These are phyloP conservation scores for Scarus forsteni DNA, from an alignment of 2,797 vertebrate genomes.

Conservation along the genomic window DNA sequence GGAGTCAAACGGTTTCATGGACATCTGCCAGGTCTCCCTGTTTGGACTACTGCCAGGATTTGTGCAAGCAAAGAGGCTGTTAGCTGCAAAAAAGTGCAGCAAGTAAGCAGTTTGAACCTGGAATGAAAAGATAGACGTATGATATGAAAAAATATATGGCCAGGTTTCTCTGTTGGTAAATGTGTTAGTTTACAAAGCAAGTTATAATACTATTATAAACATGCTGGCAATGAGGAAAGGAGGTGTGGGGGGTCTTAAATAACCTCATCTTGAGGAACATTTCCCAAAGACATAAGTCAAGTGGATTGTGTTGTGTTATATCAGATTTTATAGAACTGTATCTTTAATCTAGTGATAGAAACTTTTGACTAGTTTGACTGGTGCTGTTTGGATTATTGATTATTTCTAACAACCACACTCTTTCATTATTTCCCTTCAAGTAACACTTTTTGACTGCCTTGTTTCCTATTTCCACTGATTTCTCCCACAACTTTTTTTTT, in stretches of 20 bases:
- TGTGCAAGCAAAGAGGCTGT: conserved; percentile 67
- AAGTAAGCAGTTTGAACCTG: conserved; percentile 50
- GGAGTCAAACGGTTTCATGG: conserved; percentile 76
- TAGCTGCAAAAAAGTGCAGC: conserved; percentile 49
- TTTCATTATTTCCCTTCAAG: no score
- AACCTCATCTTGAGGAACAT: neutral
- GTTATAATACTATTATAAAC: no score
- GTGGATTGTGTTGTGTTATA: no score
- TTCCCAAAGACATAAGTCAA: neutral
- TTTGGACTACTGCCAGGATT: conserved; percentile 71
- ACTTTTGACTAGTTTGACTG: no score
- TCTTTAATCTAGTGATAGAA: no score
- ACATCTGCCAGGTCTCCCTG: conserved; percentile 68
- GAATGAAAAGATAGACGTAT: conserved; percentile 27
- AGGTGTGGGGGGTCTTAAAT: neutral
- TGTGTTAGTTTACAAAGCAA: neutral
- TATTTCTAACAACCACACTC: no score
- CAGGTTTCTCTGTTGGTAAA: conserved; percentile 8
- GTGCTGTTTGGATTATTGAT: no score
- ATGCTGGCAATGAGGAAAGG: no score
- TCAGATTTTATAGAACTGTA: no score
- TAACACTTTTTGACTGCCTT: no score
- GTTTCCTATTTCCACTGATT: no score
- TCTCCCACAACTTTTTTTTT: no score
- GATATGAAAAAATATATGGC: conserved; percentile 31